Evolutionary conservation across 1,140 invertebrate species (phyloP).

Genomic region (Aradophagus sp.): DNA sequence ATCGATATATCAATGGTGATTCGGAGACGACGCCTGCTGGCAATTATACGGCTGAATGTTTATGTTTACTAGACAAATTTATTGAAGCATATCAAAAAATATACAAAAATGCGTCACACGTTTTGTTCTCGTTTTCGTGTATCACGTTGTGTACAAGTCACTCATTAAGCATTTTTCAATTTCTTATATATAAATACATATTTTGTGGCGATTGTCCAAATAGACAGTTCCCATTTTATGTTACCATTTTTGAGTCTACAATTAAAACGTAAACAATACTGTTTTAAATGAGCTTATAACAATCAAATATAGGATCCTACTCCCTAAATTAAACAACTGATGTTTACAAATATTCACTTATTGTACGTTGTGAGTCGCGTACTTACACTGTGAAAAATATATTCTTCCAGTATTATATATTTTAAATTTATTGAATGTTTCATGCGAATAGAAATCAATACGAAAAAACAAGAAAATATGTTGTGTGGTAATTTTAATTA

Average conservation of each 20-base stretch:
- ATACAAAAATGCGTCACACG: conserved; percentile 36
- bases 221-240: background rate
- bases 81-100: conserved; percentile 42
- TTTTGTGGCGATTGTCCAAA: background rate
- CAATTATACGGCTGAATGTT: no score
- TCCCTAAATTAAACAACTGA: no score
- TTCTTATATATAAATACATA: background rate
- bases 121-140: conserved; percentile 11
- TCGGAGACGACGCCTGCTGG: no score
- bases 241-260: conserved; percentile 1
- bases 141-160: conserved; percentile 13
- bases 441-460: no score
- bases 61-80: conserved; percentile 22
- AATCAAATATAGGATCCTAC: conserved; percentile 15
- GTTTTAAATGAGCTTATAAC: conserved; percentile 36
- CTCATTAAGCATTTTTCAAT: background rate
- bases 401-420: no score
- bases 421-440: no score
- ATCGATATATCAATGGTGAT: no score
- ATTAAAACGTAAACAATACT: conserved; percentile 32
- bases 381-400: no score
- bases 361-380: no score
- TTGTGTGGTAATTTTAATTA: no score
- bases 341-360: background rate
- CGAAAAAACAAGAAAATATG: no score